Evolutionary conservation across 2,888 invertebrate genomes (phyloP).

Genomic region (Drosophila mayaguana): DNA sequence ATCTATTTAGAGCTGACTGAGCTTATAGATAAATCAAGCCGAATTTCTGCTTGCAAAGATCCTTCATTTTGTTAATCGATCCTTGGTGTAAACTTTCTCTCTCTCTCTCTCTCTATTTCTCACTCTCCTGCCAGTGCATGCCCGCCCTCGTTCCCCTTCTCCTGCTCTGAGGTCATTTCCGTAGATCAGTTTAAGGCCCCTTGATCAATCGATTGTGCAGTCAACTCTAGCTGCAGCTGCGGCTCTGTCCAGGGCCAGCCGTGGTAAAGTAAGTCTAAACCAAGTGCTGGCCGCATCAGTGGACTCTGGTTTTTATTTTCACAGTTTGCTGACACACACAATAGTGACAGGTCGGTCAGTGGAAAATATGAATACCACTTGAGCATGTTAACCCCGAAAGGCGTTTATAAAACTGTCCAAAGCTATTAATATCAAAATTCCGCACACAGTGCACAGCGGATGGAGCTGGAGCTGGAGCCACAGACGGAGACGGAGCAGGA

Average conservation of each 20-base stretch:
- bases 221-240: constrained; percentile 25
- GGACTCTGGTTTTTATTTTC: constrained; percentile 18
- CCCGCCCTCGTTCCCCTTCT: no score
- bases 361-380: constrained; percentile 81
- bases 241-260: not conserved
- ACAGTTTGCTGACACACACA: constrained; percentile 63
- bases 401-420: constrained; percentile 82
- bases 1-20: no score
- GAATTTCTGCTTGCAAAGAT: not conserved
- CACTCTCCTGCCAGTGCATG: not conserved
- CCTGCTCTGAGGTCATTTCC: no score
- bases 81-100: no score
- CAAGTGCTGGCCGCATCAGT: constrained; percentile 20
- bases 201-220: constrained; percentile 24
- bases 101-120: not conserved
- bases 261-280: constrained; percentile 27
- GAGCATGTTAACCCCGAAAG: constrained; percentile 81
- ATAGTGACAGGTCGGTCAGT: constrained; percentile 81
- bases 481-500: not conserved
- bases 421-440: constrained; percentile 82
- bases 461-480: constrained; percentile 1
- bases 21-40: no score
- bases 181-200: not conserved
- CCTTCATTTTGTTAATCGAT: not conserved
- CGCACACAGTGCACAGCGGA: constrained; percentile 49